These are phyloP conservation scores for Criorhina ranunculi DNA, from an alignment of 2,888 invertebrate genomes.

Conservation along the genomic window DNA sequence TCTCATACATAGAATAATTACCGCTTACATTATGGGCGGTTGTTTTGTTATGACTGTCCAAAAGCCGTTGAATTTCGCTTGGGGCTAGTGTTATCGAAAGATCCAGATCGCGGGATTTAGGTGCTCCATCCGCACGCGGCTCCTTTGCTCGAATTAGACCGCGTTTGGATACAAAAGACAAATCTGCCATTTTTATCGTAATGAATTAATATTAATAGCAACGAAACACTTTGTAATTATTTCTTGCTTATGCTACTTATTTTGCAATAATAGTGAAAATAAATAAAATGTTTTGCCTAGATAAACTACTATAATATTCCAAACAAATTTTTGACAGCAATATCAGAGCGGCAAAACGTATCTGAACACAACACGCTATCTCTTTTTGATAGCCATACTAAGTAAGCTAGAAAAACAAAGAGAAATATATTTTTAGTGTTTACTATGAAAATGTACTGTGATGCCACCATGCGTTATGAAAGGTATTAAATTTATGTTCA, in stretches of 20 bases:
- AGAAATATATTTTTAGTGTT: no score
- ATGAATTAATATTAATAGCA: neutral
- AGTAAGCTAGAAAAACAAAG: no score
- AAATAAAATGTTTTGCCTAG: no score
- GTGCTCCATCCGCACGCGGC: conserved; percentile 23
- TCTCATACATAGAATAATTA: conserved; percentile 61
- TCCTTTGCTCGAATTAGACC: conserved; percentile 57
- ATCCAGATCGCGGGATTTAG: conserved; percentile 61
- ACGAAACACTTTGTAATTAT: neutral
- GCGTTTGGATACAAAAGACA: conserved; percentile 54
- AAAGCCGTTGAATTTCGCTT: conserved; percentile 79
- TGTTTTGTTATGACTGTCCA: conserved; percentile 72
- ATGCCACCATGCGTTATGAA: no score
- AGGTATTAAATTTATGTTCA: no score
- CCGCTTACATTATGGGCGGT: conserved; percentile 31
- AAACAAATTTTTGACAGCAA: no score
- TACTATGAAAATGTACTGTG: no score
- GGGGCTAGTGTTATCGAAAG: conserved; percentile 80
- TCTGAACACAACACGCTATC: no score
- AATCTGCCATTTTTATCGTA: conserved; percentile 42
- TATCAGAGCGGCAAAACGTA: no score
- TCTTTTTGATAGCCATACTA: no score
- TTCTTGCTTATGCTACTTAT: neutral
- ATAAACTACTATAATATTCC: no score
- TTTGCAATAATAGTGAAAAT: neutral